Conservation (phyloP, 2,888 invertebrate species). For the Thyatira batis region DNA sequence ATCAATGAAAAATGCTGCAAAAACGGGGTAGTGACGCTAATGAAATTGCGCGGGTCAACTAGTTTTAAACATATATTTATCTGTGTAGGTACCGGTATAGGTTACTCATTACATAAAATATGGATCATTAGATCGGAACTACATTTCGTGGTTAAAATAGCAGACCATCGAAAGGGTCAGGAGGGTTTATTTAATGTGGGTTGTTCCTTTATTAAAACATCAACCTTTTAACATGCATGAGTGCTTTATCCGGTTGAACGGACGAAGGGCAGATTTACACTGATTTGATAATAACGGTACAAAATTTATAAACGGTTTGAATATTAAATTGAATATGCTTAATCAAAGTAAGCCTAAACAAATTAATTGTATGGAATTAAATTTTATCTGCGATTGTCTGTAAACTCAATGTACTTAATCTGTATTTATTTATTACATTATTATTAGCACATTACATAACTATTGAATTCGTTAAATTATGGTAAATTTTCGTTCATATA, state of each 20-base stretch:
- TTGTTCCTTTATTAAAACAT: neutral
- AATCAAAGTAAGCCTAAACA: too few species aligned
- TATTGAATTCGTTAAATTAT: too few species aligned
- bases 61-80: too few species aligned
- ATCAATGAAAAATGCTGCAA: too few species aligned
- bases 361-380: too few species aligned
- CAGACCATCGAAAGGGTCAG: neutral
- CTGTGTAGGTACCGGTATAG: neutral
- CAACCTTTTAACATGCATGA: constrained; percentile 2
- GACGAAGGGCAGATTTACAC: neutral
- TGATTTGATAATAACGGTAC: neutral
- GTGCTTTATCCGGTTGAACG: neutral
- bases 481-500: too few species aligned
- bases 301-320: neutral
- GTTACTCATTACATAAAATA: neutral
- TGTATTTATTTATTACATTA: too few species aligned
- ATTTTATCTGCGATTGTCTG: too few species aligned
- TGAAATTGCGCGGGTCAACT: too few species aligned
- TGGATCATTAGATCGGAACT: neutral
- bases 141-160: neutral
- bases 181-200: neutral
- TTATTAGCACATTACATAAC: too few species aligned
- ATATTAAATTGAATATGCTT: neutral
- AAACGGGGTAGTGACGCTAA: too few species aligned
- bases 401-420: too few species aligned